Evolutionary conservation across 2,888 invertebrate species (phyloP).

Genomic region (Euzophera pinguis): DNA sequence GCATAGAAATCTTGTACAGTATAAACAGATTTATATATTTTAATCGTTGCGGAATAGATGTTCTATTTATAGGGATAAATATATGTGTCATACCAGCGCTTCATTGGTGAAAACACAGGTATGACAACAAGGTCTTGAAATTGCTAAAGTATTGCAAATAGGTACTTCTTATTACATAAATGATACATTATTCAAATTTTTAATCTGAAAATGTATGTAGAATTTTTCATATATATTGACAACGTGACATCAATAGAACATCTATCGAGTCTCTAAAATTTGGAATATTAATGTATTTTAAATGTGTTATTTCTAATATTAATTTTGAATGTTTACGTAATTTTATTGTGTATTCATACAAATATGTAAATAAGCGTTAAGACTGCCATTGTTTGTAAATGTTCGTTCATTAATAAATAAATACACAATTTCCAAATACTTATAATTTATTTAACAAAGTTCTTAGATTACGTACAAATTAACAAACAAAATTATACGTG

Average conservation of each 20-base stretch:
- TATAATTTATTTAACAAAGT: conserved; percentile 70
- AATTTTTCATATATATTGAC: no score
- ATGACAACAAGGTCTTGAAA: no score
- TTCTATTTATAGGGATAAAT: background rate
- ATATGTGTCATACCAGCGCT: no score
- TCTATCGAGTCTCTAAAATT: no score
- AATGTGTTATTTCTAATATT: background rate
- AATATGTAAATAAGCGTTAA: conserved; percentile 23
- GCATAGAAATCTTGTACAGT: background rate
- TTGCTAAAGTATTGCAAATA: no score
- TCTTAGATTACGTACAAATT: conserved; percentile 45
- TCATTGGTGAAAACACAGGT: no score
- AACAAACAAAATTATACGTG: conserved; percentile 52
- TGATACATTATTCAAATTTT: no score
- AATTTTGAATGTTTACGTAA: background rate
- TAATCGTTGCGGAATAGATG: background rate
- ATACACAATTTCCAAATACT: conserved; percentile 34
- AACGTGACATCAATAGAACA: no score
- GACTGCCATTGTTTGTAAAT: conserved; percentile 49
- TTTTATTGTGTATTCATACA: background rate
- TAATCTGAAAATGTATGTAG: no score
- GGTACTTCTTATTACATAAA: no score
- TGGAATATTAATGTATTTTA: background rate
- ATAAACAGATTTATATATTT: background rate
- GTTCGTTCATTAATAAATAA: conserved; percentile 44